A percentile compares a stretch with the other conserved stretches of the same genome.
These are phyloP conservation scores for Listronotus bonariensis DNA, from an alignment of 1,140 invertebrate genomes.

Conservation along the genomic window DNA sequence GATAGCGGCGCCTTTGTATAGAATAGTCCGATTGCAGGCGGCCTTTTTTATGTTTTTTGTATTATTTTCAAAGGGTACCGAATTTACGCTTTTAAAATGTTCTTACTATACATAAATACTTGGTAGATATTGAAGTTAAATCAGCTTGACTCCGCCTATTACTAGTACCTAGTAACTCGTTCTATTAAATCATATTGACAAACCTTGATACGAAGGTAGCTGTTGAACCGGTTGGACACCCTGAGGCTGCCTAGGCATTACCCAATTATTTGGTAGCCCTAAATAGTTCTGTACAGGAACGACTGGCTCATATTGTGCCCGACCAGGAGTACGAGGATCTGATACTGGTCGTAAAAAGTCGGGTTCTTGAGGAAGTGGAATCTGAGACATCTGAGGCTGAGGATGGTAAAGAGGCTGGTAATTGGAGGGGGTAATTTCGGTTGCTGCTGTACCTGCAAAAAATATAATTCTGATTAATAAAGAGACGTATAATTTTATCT, in stretches of 20 bases:
- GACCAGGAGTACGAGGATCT: constrained; percentile 31
- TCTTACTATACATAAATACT: too few species aligned
- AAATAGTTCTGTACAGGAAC: constrained; percentile 38
- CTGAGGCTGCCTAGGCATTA: constrained; percentile 42
- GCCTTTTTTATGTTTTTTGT: too few species aligned
- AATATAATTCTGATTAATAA: too few species aligned
- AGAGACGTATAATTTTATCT: too few species aligned
- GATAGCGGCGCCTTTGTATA: too few species aligned
- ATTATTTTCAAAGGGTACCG: too few species aligned
- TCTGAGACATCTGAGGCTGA: constrained; percentile 17
- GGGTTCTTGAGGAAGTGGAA: constrained; percentile 23
- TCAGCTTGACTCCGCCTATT: background rate
- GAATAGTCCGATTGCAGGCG: too few species aligned
- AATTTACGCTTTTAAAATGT: too few species aligned
- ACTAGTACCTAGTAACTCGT: too few species aligned
- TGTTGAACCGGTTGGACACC: constrained; percentile 31
- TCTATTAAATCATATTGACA: too few species aligned
- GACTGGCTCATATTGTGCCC: constrained; percentile 36
- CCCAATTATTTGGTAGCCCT: constrained; percentile 31
- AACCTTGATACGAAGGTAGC: constrained; percentile 46
- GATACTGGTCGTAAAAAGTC: constrained; percentile 47
- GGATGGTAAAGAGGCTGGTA: constrained; percentile 2
- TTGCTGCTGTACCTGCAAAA: constrained; percentile 24
- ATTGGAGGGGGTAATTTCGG: constrained; percentile 2
- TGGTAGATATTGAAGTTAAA: background rate